Conservation (phyloP, 2,113 vertebrate species). For the Triplophysa siluroides region DNA sequence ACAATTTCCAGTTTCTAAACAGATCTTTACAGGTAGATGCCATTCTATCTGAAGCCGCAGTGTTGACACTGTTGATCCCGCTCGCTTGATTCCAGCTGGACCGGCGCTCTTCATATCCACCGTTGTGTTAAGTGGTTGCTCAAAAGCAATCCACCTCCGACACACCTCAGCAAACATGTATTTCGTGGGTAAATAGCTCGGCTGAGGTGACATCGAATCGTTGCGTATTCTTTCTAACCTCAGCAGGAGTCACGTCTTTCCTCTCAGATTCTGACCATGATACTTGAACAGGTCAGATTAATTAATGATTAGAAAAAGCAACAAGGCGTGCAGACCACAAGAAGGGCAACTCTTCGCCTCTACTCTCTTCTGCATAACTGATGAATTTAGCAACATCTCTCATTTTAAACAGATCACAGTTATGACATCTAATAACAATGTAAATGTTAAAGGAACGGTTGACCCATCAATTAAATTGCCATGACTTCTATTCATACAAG, state of each 20-base stretch:
- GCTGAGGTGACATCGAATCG: conserved; percentile 63
- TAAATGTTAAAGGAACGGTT: too few species aligned
- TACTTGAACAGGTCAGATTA: conserved; percentile 70
- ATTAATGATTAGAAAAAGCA: conserved; percentile 73
- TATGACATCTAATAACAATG: too few species aligned
- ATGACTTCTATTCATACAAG: not conserved
- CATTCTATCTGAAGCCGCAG: not conserved
- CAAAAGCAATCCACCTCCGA: conserved; percentile 54
- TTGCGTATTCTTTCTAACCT: conserved; percentile 69
- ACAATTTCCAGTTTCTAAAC: not conserved
- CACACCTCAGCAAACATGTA: conserved; percentile 57
- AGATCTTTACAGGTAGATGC: not conserved
- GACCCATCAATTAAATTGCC: too few species aligned
- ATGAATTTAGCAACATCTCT: too few species aligned
- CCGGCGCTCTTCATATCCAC: conserved; percentile 29
- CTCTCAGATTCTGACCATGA: conserved; percentile 69
- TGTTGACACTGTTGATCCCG: conserved; percentile 39
- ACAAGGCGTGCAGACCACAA: conserved; percentile 64
- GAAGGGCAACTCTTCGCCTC: conserved; percentile 12
- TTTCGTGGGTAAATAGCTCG: conserved; percentile 51
- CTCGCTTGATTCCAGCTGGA: conserved; percentile 32
- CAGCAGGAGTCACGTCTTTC: conserved; percentile 64
- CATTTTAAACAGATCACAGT: too few species aligned
- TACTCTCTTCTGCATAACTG: too few species aligned
- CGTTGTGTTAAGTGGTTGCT: conserved; percentile 45